phyloP scores from a whole-genome alignment of 2,797 vertebrate species.

The Typhlichthys eigenmanni region DNA sequence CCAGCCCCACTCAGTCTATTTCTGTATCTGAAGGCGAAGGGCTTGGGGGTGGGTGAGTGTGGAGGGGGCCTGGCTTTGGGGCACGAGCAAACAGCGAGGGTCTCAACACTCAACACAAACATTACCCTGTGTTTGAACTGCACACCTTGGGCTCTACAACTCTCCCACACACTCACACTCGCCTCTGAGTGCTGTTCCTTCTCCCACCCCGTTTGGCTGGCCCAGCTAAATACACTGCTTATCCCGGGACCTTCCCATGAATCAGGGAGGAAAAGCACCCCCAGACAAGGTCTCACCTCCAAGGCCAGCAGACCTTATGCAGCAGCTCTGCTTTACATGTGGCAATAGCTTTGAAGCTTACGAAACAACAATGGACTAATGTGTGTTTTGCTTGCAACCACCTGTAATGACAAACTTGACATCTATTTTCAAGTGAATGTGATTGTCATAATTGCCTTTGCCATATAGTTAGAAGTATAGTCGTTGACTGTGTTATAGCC shows the following conservation, averaged over 20 bases:
- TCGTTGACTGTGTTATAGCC: too few species aligned
- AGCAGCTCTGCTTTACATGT: constrained; percentile 46
- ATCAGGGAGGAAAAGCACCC: constrained; percentile 70
- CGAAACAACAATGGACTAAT: constrained; percentile 27
- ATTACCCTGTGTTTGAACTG: constrained; percentile 79
- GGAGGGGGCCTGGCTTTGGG: constrained; percentile 46
- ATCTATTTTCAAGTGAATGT: too few species aligned
- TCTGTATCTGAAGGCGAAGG: constrained; percentile 68
- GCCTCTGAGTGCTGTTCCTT: constrained; percentile 58
- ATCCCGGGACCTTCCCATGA: constrained; percentile 67
- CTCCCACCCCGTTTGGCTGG: constrained; percentile 52
- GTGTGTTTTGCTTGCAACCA: constrained; percentile 8
- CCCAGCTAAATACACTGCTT: constrained; percentile 74
- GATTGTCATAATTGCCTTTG: too few species aligned
- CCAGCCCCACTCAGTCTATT: constrained; percentile 64
- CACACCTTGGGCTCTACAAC: constrained; percentile 68
- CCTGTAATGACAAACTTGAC: too few species aligned
- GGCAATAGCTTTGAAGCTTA: constrained; percentile 33
- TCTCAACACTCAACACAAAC: constrained; percentile 75
- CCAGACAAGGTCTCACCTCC: constrained; percentile 72
- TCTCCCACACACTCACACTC: constrained; percentile 68
- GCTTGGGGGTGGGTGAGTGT: constrained; percentile 43
- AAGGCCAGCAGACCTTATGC: constrained; percentile 43
- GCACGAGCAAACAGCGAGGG: constrained; percentile 72
- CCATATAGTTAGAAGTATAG: too few species aligned